Evolutionary conservation across 2,113 vertebrate genomes (phyloP).

Genomic region (Cephalophus harveyi): DNA sequence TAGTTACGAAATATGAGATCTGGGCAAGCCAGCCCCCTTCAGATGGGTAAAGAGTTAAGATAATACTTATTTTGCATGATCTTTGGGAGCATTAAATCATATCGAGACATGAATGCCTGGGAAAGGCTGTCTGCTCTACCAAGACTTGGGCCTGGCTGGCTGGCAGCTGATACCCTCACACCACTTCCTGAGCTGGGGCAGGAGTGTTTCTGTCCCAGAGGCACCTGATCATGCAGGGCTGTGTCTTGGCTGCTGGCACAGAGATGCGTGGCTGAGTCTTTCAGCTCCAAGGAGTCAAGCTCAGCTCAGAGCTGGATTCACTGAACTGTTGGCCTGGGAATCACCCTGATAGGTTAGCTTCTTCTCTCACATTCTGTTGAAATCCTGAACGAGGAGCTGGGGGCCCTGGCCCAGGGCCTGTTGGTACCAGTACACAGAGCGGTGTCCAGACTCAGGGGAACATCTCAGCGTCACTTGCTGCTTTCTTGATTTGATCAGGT

Average conservation of each 20-base stretch:
- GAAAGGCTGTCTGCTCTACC: neutral
- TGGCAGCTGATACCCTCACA: rapidly evolving
- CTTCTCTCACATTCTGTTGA: rapidly evolving
- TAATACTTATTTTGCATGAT: neutral
- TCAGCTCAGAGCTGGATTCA: rapidly evolving
- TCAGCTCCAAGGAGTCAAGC: neutral
- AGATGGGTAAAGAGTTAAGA: neutral
- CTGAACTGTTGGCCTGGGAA: rapidly evolving
- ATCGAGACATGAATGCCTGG: neutral
- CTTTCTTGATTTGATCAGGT: too few species aligned
- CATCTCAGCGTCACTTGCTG: too few species aligned
- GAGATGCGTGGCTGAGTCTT: neutral
- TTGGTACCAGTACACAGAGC: neutral
- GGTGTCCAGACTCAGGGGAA: too few species aligned
- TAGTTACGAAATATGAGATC: neutral
- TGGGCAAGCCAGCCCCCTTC: neutral
- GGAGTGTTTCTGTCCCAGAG: neutral
- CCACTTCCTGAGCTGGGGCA: rapidly evolving
- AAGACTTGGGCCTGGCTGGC: neutral
- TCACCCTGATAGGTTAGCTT: rapidly evolving
- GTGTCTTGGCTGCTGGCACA: constrained; percentile 40
- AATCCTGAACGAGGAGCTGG: neutral
- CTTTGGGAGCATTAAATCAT: neutral
- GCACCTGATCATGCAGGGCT: neutral
- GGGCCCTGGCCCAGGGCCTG: neutral